Conservation (phyloP, 2,797 vertebrate species). For the Eulemur coronatus region DNA sequence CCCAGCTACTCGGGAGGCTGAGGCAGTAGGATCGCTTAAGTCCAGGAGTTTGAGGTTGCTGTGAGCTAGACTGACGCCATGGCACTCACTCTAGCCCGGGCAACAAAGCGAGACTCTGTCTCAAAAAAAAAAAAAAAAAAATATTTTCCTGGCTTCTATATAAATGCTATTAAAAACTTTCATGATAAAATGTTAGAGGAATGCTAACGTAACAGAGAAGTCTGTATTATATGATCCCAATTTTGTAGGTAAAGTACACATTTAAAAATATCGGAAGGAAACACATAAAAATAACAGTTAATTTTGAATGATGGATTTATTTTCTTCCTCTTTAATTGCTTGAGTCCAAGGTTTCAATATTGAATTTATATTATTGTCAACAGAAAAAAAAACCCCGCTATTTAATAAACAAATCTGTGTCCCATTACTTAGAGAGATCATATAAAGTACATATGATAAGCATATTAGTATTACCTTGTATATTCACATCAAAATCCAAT, state of each 20-base stretch:
- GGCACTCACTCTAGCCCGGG: too few relatives aligned
- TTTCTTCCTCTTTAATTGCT: slow-evolving; percentile 1
- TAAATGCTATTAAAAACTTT: neutral
- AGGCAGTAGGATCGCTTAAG: too few relatives aligned
- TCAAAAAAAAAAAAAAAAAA: too few relatives aligned
- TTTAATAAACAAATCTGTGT: neutral
- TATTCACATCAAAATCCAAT: slow-evolving; percentile 99
- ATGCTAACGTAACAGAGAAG: neutral
- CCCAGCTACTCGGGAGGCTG: too few relatives aligned
- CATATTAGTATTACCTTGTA: slow-evolving; percentile 93
- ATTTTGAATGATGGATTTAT: neutral
- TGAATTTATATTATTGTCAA: neutral
- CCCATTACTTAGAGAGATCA: neutral
- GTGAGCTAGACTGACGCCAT: too few relatives aligned
- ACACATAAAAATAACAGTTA: neutral
- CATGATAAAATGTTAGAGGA: neutral
- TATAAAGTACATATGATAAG: neutral
- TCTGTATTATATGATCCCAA: neutral
- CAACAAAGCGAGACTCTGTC: too few relatives aligned
- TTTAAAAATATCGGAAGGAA: neutral
- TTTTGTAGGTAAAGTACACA: neutral
- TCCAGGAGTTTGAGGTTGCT: too few relatives aligned
- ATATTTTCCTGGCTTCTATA: neutral
- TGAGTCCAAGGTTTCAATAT: neutral
- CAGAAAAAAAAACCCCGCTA: neutral